Conservation (phyloP, 2,888 invertebrate genomes). For the Synergus itoensis region DNA sequence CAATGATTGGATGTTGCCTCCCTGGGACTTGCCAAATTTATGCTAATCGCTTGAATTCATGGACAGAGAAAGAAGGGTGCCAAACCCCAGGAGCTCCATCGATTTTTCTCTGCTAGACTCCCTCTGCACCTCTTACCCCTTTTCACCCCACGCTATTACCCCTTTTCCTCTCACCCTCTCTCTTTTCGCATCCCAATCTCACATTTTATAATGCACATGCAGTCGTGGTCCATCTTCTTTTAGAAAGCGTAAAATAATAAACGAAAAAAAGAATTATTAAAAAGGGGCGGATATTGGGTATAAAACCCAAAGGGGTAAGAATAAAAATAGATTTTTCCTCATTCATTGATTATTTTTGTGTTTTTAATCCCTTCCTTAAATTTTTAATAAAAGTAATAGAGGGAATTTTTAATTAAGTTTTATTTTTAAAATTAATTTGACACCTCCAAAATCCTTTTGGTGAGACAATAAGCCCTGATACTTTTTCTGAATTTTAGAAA, state of each 20-base stretch:
- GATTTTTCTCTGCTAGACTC: conserved; percentile 70
- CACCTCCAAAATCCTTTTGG: too few species aligned
- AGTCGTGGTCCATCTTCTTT: background rate
- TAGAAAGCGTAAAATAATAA: background rate
- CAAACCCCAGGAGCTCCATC: conserved; percentile 69
- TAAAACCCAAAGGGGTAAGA: background rate
- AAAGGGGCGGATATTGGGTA: background rate
- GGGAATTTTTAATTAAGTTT: too few species aligned
- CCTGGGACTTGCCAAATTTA: conserved; percentile 61
- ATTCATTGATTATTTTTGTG: too few species aligned
- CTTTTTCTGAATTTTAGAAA: too few species aligned
- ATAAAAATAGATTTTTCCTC: background rate
- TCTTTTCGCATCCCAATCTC: conserved; percentile 28
- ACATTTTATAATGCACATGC: background rate
- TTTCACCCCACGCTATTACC: conserved; percentile 51
- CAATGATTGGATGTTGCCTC: conserved; percentile 65
- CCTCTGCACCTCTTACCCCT: conserved; percentile 51
- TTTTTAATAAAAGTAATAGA: too few species aligned
- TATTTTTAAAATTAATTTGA: too few species aligned
- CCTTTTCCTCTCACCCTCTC: conserved; percentile 49
- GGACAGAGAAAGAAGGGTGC: conserved; percentile 57
- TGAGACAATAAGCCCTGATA: too few species aligned
- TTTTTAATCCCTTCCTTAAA: too few species aligned
- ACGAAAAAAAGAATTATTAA: background rate
- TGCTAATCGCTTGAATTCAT: conserved; percentile 63